Evolutionary conservation across 2,113 vertebrate genomes (phyloP), one percentile per base, ranked within the genome.

Genomic region (Litocranius walleri): DNA sequence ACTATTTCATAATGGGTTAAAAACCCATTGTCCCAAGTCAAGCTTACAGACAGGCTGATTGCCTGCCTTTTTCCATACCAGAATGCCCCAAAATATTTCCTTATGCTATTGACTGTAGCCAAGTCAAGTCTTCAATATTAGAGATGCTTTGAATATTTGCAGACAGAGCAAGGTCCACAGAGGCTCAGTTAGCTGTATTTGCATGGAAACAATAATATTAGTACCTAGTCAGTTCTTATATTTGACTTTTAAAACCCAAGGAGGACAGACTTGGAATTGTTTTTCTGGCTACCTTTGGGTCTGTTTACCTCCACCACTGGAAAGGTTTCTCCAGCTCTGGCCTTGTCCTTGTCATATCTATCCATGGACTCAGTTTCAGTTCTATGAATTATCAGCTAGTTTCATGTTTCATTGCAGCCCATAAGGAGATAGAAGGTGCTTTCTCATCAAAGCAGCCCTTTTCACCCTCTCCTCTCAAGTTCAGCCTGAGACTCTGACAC

Each of bases 211-310:
- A 67, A 59, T 78, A 33, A 7, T 40, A 52, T 91, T 82, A 84
- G 64, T 88, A 62, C 27, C 81, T 50, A 90, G 48, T 59, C 7
- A 30, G 25, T 59, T 96, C 77, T 85, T 89, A 3, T 12, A n/a
- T 59, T 67, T 87, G 17, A 88, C 67, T 97, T 62, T 81, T 80
- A 89, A 78, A 91, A 43, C 50, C 74, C 80, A 59, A 9, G 3
- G 45, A 90, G 43, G 48, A 45, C 7, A 6, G 29, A 86, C 40
- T 64, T 86, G 43, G 11, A 90, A 59, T 57, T 67, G 36, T 52
- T 93, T 94, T 92, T 84, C 88, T 78, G 80, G 30, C 90, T 93
- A 84, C 84, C 43, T 81, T 97, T 95, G 82, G 81, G 40, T 85
- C 81, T 95, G 0, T 80, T 81, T 59, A 88, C 23, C 30, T 71